Evolutionary conservation across 30 jellyfish, hydroid and myxozoan genomes (phyloP).

Genomic region (Catostylus mosaicus): DNA sequence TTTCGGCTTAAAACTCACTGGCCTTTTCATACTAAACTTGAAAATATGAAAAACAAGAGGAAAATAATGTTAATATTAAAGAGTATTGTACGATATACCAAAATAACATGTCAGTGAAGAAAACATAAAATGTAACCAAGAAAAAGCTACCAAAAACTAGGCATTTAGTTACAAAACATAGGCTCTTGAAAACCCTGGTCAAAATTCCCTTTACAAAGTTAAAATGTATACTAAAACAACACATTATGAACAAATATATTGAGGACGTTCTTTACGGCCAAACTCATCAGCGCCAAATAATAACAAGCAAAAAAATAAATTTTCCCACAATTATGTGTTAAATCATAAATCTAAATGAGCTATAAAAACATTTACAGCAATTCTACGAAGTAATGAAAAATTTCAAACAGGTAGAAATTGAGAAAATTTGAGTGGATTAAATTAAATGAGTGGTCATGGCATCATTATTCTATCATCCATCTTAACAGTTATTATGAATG

Average conservation of each 20-base stretch:
- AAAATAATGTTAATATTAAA: conserved; percentile 65
- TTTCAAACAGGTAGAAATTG: conserved; percentile 51
- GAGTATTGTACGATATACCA: conserved; percentile 72
- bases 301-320: conserved; percentile 60
- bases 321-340: conserved; percentile 61
- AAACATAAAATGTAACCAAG: conserved; percentile 76
- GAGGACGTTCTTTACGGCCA: conserved; percentile 54
- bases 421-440: conserved; percentile 19
- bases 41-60: conserved; percentile 69
- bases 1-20: conserved; percentile 69
- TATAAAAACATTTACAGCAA: conserved; percentile 75
- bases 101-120: conserved; percentile 70
- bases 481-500: no score
- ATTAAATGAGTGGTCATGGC: not conserved
- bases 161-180: conserved; percentile 85
- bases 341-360: conserved; percentile 58
- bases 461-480: not conserved
- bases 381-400: conserved; percentile 49
- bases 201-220: conserved; percentile 91
- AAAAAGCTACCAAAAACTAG: conserved; percentile 89
- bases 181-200: conserved; percentile 96
- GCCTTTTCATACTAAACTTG: conserved; percentile 59
- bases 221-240: conserved; percentile 81
- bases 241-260: conserved; percentile 65
- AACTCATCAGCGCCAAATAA: conserved; percentile 67